Evolutionary conservation across 1,140 invertebrate species (phyloP).

Genomic region (Bombus soroeensis): DNA sequence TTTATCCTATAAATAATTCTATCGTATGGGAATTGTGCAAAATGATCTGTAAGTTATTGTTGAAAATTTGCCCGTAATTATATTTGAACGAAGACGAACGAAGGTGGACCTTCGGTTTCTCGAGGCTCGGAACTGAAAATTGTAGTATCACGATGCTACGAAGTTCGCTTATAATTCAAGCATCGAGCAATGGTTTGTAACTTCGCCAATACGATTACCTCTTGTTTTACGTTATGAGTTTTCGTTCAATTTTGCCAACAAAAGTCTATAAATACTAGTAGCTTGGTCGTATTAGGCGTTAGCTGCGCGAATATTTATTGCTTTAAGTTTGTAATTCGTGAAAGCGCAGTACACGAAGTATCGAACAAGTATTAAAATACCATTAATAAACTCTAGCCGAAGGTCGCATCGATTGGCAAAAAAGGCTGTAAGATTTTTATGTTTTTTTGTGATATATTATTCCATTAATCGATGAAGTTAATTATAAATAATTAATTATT

Average conservation of each 20-base stretch:
- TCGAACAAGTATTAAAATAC: slow-evolving; percentile 31
- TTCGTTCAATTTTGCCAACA: background rate
- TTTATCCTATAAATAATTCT: background rate
- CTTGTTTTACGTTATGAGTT: background rate
- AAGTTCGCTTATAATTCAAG: background rate
- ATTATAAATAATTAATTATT: slow-evolving; percentile 40
- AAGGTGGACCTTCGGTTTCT: slow-evolving; percentile 34
- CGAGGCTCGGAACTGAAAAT: background rate
- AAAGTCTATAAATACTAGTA: background rate
- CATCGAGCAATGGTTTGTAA: background rate
- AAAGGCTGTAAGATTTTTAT: slow-evolving; percentile 15
- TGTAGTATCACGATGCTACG: background rate
- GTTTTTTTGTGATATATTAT: slow-evolving; percentile 39
- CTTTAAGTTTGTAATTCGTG: background rate
- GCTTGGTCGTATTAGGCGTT: background rate
- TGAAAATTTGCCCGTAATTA: background rate
- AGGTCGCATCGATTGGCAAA: background rate
- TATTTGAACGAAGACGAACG: background rate
- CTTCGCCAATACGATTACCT: slow-evolving; percentile 19
- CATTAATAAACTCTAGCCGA: slow-evolving; percentile 11
- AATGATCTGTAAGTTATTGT: slow-evolving; percentile 20
- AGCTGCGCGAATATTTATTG: background rate
- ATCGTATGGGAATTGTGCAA: slow-evolving; percentile 28
- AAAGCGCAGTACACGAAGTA: background rate
- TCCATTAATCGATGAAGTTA: slow-evolving; percentile 43